Conservation (phyloP, 2,113 vertebrate species). For the Macrotis lagotis region DNA sequence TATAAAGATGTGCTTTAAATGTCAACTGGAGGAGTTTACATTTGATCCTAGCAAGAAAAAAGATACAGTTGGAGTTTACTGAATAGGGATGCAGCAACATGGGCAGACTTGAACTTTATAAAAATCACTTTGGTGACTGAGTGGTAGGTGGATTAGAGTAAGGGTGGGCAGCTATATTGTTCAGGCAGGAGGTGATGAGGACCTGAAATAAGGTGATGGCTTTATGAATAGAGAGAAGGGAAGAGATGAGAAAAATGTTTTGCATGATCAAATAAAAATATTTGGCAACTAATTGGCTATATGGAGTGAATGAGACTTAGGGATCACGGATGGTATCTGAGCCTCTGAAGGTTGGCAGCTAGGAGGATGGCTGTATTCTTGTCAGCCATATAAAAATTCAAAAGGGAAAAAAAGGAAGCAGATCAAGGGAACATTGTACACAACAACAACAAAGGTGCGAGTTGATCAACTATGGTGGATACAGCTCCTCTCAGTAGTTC, state of each 20-base stretch:
- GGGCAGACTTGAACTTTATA: background rate
- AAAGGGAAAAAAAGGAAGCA: too few relatives aligned
- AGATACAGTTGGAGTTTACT: background rate
- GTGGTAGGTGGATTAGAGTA: background rate
- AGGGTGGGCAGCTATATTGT: background rate
- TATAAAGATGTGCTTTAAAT: background rate
- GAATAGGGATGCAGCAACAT: background rate
- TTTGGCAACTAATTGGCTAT: background rate
- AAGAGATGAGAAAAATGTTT: background rate
- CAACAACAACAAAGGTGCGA: too few relatives aligned
- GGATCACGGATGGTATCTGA: background rate
- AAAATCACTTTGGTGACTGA: background rate
- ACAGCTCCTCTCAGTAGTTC: too few relatives aligned
- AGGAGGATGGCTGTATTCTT: background rate
- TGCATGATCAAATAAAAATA: too few relatives aligned
- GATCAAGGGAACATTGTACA: too few relatives aligned
- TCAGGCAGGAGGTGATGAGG: background rate
- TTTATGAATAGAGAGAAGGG: background rate
- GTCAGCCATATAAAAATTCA: background rate
- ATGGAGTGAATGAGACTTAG: background rate
- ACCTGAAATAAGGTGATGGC: background rate
- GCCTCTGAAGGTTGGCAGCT: background rate
- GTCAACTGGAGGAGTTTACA: background rate
- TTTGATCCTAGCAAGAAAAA: background rate
- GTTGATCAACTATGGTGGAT: too few relatives aligned